Percentiles rank a stretch among this genome's conserved stretches.
These are phyloP conservation scores for Epizoanthus ramosus DNA, from an alignment of 92 coral and sea anemone species.

Conservation along the genomic window DNA sequence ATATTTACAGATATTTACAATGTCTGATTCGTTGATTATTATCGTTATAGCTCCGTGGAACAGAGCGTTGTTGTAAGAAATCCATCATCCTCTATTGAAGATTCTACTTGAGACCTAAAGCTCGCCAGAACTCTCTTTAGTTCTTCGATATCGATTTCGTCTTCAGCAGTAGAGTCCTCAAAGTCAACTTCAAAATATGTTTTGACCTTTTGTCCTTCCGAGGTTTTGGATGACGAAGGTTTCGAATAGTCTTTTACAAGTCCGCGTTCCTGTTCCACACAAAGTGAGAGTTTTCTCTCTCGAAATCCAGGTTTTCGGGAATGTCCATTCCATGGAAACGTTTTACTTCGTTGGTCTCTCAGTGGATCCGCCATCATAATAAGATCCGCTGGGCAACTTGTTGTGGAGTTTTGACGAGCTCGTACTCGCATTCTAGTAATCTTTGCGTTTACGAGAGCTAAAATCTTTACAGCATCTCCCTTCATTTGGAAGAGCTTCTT, in stretches of 20 bases:
- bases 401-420: constrained; percentile 23
- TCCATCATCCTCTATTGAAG: constrained; percentile 32
- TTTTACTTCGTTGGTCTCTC: constrained; percentile 26
- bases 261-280: constrained; percentile 34
- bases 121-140: constrained; percentile 37
- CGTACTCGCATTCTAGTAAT: neutral
- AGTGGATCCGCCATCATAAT: neutral
- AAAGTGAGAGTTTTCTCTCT: constrained; percentile 27
- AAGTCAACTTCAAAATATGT: constrained; percentile 41
- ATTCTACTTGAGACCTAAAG: constrained; percentile 13
- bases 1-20: constrained; percentile 25
- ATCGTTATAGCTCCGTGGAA: constrained; percentile 27
- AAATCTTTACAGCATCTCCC: constrained; percentile 25
- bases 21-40: neutral
- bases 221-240: constrained; percentile 13
- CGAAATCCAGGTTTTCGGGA: constrained; percentile 21
- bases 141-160: constrained; percentile 41
- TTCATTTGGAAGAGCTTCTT: constrained; percentile 36
- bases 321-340: constrained; percentile 12
- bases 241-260: constrained; percentile 24
- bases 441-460: constrained; percentile 22
- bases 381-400: constrained; percentile 36
- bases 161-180: constrained; percentile 35
- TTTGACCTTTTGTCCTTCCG: constrained; percentile 23
- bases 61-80: constrained; percentile 38